Evolutionary conservation across 2,888 invertebrate species (phyloP).

Genomic region (Conchocele bisecta): DNA sequence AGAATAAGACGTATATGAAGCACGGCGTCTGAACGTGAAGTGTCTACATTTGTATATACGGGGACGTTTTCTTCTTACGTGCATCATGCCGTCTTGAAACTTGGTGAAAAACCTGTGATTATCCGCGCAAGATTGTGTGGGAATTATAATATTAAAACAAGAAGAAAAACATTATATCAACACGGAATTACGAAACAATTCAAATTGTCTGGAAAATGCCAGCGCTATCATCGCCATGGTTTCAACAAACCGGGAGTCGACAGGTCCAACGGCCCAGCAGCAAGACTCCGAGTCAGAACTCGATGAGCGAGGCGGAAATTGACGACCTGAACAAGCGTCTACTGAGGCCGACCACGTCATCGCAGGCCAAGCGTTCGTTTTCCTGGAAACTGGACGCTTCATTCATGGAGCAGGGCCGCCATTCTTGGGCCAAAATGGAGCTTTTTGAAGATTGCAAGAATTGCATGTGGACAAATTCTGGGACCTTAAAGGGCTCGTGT

Average conservation of each 20-base stretch:
- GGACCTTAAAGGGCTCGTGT: constrained; percentile 63
- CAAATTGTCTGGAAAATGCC: too few relatives aligned
- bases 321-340: constrained; percentile 65
- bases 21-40: too few relatives aligned
- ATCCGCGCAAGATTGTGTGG: too few relatives aligned
- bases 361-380: constrained; percentile 64
- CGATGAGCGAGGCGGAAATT: constrained; percentile 67
- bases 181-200: too few relatives aligned
- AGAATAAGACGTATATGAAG: too few relatives aligned
- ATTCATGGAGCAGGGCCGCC: constrained; percentile 70
- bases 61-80: too few relatives aligned
- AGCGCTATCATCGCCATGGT: constrained; percentile 70
- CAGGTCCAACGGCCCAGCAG: constrained; percentile 50
- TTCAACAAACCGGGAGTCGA: constrained; percentile 67
- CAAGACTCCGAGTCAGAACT: constrained; percentile 50
- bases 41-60: too few relatives aligned
- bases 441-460: constrained; percentile 74
- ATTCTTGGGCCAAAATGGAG: constrained; percentile 77
- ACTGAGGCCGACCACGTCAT: constrained; percentile 67
- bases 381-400: constrained; percentile 68
- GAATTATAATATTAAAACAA: too few relatives aligned
- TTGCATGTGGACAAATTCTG: constrained; percentile 72
- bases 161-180: too few relatives aligned
- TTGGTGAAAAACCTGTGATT: too few relatives aligned
- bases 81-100: too few relatives aligned